Evolutionary conservation across 2,113 vertebrate species (phyloP).

Genomic region (Hippocampus mohnikei): DNA sequence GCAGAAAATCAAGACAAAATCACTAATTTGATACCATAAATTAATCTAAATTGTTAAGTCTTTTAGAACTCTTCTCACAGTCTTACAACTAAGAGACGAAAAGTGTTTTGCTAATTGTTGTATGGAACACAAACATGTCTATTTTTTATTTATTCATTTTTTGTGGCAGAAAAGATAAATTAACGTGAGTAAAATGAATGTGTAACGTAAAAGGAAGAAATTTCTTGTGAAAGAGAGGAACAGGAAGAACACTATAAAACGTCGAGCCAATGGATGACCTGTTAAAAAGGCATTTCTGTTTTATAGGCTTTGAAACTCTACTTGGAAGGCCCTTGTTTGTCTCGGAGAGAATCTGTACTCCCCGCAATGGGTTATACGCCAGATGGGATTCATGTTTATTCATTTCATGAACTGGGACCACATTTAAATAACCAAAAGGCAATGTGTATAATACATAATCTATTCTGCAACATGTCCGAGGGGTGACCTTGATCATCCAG

Average conservation of each 20-base stretch:
- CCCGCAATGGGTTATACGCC: conserved; percentile 27
- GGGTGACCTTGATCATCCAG: conserved; percentile 12
- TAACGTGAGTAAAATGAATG: conserved; percentile 20
- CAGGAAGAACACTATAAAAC: conserved; percentile 57
- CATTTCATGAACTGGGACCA: conserved; percentile 14
- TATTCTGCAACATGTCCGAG: not conserved
- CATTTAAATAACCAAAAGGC: conserved; percentile 16
- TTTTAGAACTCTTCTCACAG: not conserved
- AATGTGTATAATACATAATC: conserved; percentile 8
- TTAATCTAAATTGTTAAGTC: not conserved
- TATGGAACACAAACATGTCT: conserved; percentile 8
- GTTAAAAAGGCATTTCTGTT: conserved; percentile 58
- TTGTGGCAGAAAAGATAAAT: not conserved
- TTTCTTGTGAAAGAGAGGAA: conserved; percentile 51
- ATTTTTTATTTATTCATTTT: not conserved
- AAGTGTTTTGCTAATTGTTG: conserved; percentile 10
- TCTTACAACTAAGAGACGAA: not conserved
- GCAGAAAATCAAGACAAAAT: too few species aligned
- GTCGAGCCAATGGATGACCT: conserved; percentile 52
- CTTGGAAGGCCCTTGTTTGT: conserved; percentile 48
- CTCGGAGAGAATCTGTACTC: conserved; percentile 39
- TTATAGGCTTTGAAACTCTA: conserved; percentile 48
- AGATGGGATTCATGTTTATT: conserved; percentile 42
- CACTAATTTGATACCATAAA: too few species aligned
- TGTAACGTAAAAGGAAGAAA: conserved; percentile 41